Percentiles rank a stretch among this genome's conserved stretches.
Evolutionary conservation across 1,140 invertebrate species (phyloP).

Genomic region (Nomia melanderi): DNA sequence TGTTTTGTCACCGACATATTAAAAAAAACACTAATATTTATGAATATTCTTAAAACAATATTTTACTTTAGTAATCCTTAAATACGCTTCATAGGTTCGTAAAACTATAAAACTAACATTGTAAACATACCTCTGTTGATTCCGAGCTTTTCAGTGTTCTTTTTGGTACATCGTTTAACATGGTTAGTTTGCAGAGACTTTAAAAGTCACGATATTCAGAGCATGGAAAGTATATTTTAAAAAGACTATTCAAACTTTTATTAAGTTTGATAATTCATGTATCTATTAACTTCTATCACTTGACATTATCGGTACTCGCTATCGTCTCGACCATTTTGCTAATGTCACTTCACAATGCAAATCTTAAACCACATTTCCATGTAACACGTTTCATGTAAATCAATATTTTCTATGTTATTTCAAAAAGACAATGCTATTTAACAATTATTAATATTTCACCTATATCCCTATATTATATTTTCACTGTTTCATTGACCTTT

Average conservation of each 20-base stretch:
- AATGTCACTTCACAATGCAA: too few species aligned
- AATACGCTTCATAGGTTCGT: neutral
- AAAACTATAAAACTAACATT: neutral
- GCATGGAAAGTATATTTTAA: neutral
- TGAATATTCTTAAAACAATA: too few species aligned
- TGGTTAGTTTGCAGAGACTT: neutral
- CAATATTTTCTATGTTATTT: neutral
- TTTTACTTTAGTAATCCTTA: neutral
- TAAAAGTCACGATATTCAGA: neutral
- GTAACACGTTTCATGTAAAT: neutral
- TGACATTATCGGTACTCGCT: neutral
- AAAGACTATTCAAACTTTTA: neutral
- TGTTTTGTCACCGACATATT: too few species aligned
- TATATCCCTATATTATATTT: too few species aligned
- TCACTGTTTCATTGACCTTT: too few species aligned
- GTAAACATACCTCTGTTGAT: conserved; percentile 56
- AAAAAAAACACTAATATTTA: too few species aligned
- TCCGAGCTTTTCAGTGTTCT: conserved; percentile 60
- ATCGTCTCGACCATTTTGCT: conserved; percentile 29
- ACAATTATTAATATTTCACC: too few species aligned
- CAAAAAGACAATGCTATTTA: too few species aligned
- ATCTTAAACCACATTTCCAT: conserved; percentile 14
- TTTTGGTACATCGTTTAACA: conserved; percentile 65
- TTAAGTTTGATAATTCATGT: neutral
- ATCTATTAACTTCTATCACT: conserved; percentile 3